A percentile compares a stretch with the other conserved stretches of the same genome.
These are phyloP conservation scores for Emmelina monodactyla DNA, from an alignment of 2,888 invertebrate species.

Conservation along the genomic window DNA sequence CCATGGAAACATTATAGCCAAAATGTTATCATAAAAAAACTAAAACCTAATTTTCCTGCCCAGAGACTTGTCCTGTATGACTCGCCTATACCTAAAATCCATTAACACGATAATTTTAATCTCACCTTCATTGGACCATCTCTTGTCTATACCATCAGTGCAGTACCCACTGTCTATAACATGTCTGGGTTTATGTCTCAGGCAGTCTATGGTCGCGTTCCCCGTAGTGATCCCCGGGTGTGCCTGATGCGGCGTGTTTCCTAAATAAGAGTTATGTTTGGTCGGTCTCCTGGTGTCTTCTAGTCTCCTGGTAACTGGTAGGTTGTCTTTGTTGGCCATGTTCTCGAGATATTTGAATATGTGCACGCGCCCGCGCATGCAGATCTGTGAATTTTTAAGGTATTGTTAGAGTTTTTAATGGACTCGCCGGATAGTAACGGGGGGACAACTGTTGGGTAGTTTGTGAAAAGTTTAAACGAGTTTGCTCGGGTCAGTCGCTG, in stretches of 20 bases:
- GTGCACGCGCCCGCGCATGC: slow-evolving; percentile 91
- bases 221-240: slow-evolving; percentile 50
- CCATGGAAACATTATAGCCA: too few species aligned
- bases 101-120: not conserved
- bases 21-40: too few species aligned
- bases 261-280: slow-evolving; percentile 48
- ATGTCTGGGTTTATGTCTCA: slow-evolving; percentile 65
- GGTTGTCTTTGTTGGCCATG: slow-evolving; percentile 76
- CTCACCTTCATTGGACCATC: slow-evolving; percentile 84
- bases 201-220: slow-evolving; percentile 56
- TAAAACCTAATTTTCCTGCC: too few species aligned
- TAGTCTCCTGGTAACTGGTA: slow-evolving; percentile 53
- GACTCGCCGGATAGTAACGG: too few species aligned
- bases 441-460: too few species aligned
- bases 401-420: too few species aligned
- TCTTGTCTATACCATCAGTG: slow-evolving; percentile 83
- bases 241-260: slow-evolving; percentile 40
- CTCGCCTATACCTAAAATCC: not conserved
- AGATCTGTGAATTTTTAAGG: slow-evolving; percentile 68
- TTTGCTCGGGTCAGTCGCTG: too few species aligned
- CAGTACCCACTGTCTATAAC: slow-evolving; percentile 91
- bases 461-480: too few species aligned
- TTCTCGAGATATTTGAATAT: slow-evolving; percentile 94
- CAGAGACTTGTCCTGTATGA: too few species aligned
- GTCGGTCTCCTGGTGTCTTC: slow-evolving; percentile 55